These are phyloP conservation scores for Zelleria hepariella DNA, from an alignment of 2,888 invertebrate genomes.

Conservation along the genomic window DNA sequence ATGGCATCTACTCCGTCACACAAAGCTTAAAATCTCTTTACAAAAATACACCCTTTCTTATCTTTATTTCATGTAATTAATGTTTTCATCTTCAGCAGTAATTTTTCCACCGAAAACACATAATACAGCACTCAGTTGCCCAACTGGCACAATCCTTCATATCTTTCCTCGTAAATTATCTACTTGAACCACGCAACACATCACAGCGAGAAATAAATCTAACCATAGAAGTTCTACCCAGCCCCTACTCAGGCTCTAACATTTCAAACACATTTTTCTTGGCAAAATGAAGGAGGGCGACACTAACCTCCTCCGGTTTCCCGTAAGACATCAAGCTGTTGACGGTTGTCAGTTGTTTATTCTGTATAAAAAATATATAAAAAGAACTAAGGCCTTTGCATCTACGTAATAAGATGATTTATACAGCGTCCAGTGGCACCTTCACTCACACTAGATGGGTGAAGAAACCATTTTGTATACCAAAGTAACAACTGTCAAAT, in stretches of 20 bases:
- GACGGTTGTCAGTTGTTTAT: too few species aligned
- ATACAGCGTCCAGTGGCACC: too few species aligned
- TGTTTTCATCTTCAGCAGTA: background rate
- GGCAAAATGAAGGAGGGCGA: too few species aligned
- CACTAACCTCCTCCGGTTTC: too few species aligned
- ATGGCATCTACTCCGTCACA: background rate
- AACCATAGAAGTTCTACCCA: background rate
- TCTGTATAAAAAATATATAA: too few species aligned
- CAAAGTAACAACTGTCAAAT: too few species aligned
- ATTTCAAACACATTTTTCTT: too few species aligned
- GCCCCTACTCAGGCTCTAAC: background rate
- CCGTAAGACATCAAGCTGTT: too few species aligned
- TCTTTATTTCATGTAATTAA: background rate
- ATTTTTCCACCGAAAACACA: background rate
- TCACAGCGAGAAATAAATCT: background rate
- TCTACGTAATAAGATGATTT: too few species aligned
- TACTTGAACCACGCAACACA: slow-evolving; percentile 2
- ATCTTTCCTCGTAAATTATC: background rate
- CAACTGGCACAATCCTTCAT: background rate
- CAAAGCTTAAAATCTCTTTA: background rate
- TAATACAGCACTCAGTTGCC: background rate
- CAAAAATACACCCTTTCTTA: background rate
- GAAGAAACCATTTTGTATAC: too few species aligned
- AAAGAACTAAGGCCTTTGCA: too few species aligned
- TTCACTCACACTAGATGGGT: too few species aligned